Evolutionary conservation across 2,888 invertebrate genomes (phyloP), one percentile per base, ranked within the genome.

Genomic region (Nemapogon koenigi): DNA sequence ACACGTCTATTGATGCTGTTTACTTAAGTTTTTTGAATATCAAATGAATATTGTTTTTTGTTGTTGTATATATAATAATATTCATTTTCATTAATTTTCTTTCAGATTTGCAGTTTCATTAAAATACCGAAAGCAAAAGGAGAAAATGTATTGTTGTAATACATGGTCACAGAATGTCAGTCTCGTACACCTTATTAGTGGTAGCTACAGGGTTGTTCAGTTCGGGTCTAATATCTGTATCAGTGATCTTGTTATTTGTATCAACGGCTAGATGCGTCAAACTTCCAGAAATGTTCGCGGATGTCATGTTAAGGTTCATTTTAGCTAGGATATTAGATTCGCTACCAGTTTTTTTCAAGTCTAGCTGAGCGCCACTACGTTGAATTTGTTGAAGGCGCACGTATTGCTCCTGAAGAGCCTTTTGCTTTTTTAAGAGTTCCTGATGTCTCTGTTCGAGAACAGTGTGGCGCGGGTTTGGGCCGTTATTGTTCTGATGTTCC

Each of bases 331-430:
- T 75, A 61, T 94, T 93, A 30, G 91, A 90, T 65, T 94, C 94
- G 55, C 91, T 92, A 41, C 93, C 93, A 7, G 92, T 91, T 57
- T 93, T 93, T 62, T 94, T 93, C 28, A 92, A 73, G 10, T 87
- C 85, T 0, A 85, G 81, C 17, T 87, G 83, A 19, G 88, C 84
- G 1, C 87, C 86, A 48, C 88, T 87, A 48, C 91, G 83, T 59
- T 94, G 94, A 46, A 94, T 83, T 71, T 91, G 90, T 61, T 95
- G 94, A 41, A 95, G 71, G 15, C 94, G 83, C 13, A 92, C 90
- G 63, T 94, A 95, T 59, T 95, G 95, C 53, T 95, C 94, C 60
- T 95, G 94, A 14, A 95, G 76, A 13, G 91, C 89, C 50, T 88
- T 88, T 59, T 95, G 95, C 54, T 94, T 94, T 47, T 90, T 86